Evolutionary conservation across 2,113 vertebrate species (phyloP), one percentile per base, ranked within the genome.

Genomic region (Aphelocoma coerulescens): DNA sequence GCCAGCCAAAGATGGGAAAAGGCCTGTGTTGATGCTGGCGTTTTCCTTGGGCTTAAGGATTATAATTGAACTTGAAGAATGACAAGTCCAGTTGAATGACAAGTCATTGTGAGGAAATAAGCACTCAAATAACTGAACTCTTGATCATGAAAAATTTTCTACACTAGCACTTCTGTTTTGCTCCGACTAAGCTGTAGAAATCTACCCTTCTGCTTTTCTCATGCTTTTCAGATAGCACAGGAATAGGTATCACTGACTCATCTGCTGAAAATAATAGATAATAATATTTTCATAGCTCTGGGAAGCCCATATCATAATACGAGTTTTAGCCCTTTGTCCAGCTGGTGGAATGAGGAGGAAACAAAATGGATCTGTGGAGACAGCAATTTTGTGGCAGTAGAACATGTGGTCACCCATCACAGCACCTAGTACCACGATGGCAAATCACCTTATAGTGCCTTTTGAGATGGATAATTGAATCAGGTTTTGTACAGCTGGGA

Each of bases 21-120:
- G 13, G 32, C 12, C 0, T 39, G 0, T 52, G 11, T 54, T 69
- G 23, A 18, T 72, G 44, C 61, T 75, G 5, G 0, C 37, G 10
- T 58, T 52, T 84, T 69, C 23, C 27, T 16, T 67, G 27, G 39
- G 8, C 33, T 39, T 67, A 59, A 69, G 51, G 35, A 52, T 41
- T 77, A 23, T 62, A 49, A 52, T 5, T 69, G 43, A 15, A 43
- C 28, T 81, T 83, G 43, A 74, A 91, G 62, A 66, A 51, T 41
- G n/a, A 22, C 26, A 22, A 19, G 62, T 85, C 15, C 35, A 26
- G 30, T 66, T 85, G 30, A 58, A 49, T 85, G 61, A 35, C 30
- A 67, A 51, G 20, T 61, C 33, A 51, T 32, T 4, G 1, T 55
- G 51, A 74, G 51, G 39, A 93, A 16, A 54, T 33, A 26, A 83